These are phyloP conservation scores for Urocyon cinereoargenteus DNA, from an alignment of 2,797 vertebrate genomes.

Conservation along the genomic window DNA sequence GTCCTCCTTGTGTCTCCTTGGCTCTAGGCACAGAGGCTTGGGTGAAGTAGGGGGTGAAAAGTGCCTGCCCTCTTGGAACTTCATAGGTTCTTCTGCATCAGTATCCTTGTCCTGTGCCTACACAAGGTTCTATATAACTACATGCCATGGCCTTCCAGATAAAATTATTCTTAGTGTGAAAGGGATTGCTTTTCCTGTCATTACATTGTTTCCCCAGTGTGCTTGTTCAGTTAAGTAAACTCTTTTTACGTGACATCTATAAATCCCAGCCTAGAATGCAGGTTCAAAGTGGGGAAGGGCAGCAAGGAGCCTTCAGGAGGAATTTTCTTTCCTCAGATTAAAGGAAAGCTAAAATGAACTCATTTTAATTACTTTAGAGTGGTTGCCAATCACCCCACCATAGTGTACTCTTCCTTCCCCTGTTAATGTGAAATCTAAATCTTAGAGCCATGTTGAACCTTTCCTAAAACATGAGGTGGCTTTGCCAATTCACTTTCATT, in stretches of 20 bases:
- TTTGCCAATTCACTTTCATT: conserved; percentile 65
- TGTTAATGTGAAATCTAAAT: conserved; percentile 89
- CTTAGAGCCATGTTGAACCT: conserved; percentile 42
- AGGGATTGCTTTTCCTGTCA: background rate
- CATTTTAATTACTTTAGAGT: conserved; percentile 83
- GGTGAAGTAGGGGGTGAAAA: background rate
- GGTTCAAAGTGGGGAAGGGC: background rate
- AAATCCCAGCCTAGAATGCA: conserved; percentile 4
- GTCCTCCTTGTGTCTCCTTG: background rate
- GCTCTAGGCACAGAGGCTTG: background rate
- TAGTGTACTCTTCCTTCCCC: conserved; percentile 85
- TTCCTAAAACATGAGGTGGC: conserved; percentile 8
- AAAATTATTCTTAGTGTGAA: conserved; percentile 1
- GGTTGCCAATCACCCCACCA: conserved; percentile 87
- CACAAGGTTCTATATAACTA: background rate
- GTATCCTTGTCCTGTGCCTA: background rate
- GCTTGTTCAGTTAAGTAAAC: conserved; percentile 13
- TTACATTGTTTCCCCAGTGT: background rate
- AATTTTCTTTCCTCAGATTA: conserved; percentile 44
- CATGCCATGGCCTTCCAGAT: conserved; percentile 9
- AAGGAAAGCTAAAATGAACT: conserved; percentile 66
- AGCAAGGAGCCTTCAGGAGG: background rate
- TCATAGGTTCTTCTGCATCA: background rate
- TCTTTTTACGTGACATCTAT: background rate
- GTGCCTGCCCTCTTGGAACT: background rate